phyloP scores from a whole-genome alignment of 2,113 vertebrate species.

The Corythornis cristatus region DNA sequence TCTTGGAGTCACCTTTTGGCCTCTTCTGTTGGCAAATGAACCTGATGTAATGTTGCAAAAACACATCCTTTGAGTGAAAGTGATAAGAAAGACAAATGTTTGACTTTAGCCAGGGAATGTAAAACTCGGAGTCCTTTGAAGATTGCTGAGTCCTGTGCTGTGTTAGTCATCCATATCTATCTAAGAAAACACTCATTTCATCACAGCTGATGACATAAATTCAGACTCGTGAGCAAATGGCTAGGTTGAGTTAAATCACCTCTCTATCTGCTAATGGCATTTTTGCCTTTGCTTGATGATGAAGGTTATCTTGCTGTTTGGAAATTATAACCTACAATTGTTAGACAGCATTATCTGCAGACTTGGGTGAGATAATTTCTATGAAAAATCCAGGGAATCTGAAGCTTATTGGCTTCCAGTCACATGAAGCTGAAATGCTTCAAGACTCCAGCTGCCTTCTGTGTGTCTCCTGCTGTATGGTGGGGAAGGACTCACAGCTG shows the following conservation, averaged over 20 bases:
- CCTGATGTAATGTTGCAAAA: constrained; percentile 35
- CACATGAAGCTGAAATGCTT: not conserved
- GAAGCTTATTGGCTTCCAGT: not conserved
- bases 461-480: not conserved
- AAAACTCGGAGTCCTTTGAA: constrained; percentile 53
- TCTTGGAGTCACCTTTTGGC: constrained; percentile 40
- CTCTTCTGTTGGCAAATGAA: constrained; percentile 36
- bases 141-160: constrained; percentile 35
- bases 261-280: constrained; percentile 66
- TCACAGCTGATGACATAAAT: constrained; percentile 60
- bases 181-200: constrained; percentile 74
- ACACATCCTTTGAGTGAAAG: constrained; percentile 29
- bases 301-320: constrained; percentile 70
- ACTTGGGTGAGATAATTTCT: constrained; percentile 54
- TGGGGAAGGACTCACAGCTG: constrained; percentile 43
- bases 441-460: not conserved
- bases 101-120: constrained; percentile 55
- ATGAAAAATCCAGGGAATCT: constrained; percentile 53
- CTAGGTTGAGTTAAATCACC: constrained; percentile 66
- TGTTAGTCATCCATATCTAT: constrained; percentile 60
- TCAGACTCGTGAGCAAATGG: constrained; percentile 60
- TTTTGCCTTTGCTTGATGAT: constrained; percentile 57
- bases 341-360: constrained; percentile 60
- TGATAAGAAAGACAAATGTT: constrained; percentile 66
- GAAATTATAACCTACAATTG: constrained; percentile 55